These are phyloP conservation scores for Chaetodon trifascialis DNA, from an alignment of 2,113 vertebrate genomes.

Conservation along the genomic window DNA sequence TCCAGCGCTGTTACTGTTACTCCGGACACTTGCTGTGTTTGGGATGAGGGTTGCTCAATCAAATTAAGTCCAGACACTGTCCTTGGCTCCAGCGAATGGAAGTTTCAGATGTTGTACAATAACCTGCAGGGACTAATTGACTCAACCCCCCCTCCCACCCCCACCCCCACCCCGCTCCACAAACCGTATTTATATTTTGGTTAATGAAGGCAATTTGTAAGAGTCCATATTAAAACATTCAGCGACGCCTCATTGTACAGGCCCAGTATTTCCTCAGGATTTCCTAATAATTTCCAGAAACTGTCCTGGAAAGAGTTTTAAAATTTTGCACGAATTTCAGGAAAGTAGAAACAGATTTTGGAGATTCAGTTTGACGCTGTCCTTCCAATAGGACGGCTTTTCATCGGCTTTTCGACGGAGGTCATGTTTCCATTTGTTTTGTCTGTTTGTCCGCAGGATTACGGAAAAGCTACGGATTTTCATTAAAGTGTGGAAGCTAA, in stretches of 20 bases:
- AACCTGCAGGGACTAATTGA: constrained; percentile 16
- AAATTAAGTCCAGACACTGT: constrained; percentile 43
- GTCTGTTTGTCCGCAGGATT: no score
- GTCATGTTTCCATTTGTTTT: no score
- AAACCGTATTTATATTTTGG: neutral
- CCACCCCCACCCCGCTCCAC: no score
- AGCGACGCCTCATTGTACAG: neutral
- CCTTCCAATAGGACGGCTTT: no score
- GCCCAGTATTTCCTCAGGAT: neutral
- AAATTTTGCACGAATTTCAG: neutral
- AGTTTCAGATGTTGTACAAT: constrained; percentile 12
- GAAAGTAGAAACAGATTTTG: neutral
- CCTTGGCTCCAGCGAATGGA: constrained; percentile 37
- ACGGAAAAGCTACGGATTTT: no score
- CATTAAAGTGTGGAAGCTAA: no score
- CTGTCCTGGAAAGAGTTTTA: neutral
- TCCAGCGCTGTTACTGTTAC: constrained; percentile 46
- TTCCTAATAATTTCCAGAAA: neutral
- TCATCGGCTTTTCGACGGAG: no score
- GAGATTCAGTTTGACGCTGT: neutral
- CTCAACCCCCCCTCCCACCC: neutral
- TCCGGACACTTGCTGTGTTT: constrained; percentile 38
- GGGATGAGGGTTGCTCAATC: constrained; percentile 24
- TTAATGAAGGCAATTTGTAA: constrained; percentile 22
- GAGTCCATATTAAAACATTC: neutral